Evolutionary conservation across 1,140 invertebrate genomes (phyloP), one percentile per base, ranked within the genome.

Genomic region (Trigoniulus corallinus): DNA sequence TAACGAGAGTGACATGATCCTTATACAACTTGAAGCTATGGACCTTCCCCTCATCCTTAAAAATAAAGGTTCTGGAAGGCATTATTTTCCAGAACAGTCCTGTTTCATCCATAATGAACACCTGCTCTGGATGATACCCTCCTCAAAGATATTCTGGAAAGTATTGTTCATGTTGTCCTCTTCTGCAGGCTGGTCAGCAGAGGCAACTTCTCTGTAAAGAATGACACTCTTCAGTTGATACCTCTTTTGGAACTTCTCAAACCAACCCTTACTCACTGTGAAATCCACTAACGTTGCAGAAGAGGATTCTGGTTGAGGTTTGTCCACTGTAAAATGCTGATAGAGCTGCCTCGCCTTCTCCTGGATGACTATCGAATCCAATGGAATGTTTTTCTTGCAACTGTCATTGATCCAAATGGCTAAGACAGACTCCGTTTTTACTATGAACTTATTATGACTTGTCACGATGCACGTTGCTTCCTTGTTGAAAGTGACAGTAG

Each of bases 1-100:
- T 50, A 10, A 52, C 15, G 15, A 52, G 3, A 50, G 51, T 52
- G 22, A 51, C 26, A 23, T 23, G 46, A 29, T 52, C 51, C 27
- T 52, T 37, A 10, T 50, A 10, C 24, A 29, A 22, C 39, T 52
- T 52, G 29, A 48, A 34, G 25, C 51, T 46, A 13, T 37, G 23
- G 1, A 2, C 22, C 51, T 50, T 24, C 3, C 7, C 29, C 25
- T 47, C n/a, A 39, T 39, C 37, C 37, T 39, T 39, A 18, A 39
- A 39, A 39, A 39, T 39, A 13, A 13, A 39, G 12, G 37, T 39
- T 18, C 37, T 12, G 18, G 37, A 39, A 39, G 37, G 12, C 18
- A 39, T 39, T 39, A 12, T 39, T 39, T 39, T 39, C 37, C 37
- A 39, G 37, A 39, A 39, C n/a, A n/a, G n/a, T n/a, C n/a, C n/a